Evolutionary conservation across 2,113 vertebrate species (phyloP).

Genomic region (Spheniscus mendiculus): DNA sequence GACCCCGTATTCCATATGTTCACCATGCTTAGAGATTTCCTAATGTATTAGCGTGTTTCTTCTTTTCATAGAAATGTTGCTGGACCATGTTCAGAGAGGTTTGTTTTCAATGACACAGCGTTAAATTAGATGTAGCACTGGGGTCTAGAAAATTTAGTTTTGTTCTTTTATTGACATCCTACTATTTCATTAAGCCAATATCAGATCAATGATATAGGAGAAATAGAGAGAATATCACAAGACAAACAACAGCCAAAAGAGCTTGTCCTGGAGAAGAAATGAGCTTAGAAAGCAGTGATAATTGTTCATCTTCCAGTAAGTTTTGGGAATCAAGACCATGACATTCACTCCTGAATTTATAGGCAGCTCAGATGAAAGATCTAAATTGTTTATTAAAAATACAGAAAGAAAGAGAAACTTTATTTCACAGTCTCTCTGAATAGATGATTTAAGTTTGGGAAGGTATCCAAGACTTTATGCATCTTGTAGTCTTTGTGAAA

Average conservation of each 20-base stretch:
- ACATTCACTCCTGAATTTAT: neutral
- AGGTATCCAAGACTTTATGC: neutral
- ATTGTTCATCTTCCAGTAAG: conserved; percentile 3
- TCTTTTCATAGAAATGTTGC: neutral
- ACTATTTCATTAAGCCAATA: neutral
- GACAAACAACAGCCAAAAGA: neutral
- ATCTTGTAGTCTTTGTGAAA: neutral
- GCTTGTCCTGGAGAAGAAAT: neutral
- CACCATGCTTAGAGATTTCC: neutral
- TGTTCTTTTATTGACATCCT: neutral
- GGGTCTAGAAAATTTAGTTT: neutral
- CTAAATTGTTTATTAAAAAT: conserved; percentile 33
- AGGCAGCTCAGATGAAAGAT: neutral
- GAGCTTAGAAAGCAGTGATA: neutral
- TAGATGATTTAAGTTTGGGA: neutral
- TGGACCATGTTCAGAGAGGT: neutral
- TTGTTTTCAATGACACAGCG: neutral
- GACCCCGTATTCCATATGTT: neutral
- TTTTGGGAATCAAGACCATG: neutral
- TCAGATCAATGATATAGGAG: neutral
- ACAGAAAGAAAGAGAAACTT: neutral
- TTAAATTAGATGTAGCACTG: neutral
- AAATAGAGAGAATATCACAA: neutral
- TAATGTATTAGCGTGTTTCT: rapidly evolving
- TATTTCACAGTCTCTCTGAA: conserved; percentile 1